Evolutionary conservation across 2,888 invertebrate genomes (phyloP), one percentile per base, ranked within the genome.

Genomic region (Drosophila rellima): DNA sequence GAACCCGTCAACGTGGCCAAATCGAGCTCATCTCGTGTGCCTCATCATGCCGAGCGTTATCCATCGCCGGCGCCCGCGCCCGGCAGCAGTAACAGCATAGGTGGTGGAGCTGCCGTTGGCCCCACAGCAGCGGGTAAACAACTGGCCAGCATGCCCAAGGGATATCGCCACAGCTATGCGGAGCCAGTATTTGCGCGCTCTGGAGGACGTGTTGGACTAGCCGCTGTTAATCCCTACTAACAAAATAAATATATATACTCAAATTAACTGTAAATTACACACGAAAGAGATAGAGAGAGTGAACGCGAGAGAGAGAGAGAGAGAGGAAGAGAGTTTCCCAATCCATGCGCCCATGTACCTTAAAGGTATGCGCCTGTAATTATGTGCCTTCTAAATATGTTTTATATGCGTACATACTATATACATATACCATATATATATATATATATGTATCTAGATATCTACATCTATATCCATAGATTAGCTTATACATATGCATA

Each of bases 121-220:
- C 71, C 70, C 45, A 64, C 76, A 13, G 70, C 78, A 0, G 71
- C 84, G 15, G 78, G 85, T 23, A 93, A 93, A 57, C 90, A 89
- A 29, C 78, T 93, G 15, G 80, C 91, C 33, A 92, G 89, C 80
- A 82, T 92, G 77, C 87, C 90, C 35, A 93, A 93, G 77, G 93
- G 93, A 40, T 92, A 92, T 76, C 90, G 93, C 6, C 93, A 93
- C 66, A 93, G 93, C 74, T 93, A 93, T 70, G 93, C 92, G 33
- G 93, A 93, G 70, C 92, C 92, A 26, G 92, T 91, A 8, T 92
- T 92, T 47, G 89, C 91, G 8, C 81, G 92, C 44, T 82, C 91
- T 56, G 92, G 92, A 18, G 92, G 93, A 20, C 90, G 93, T 2
- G 93, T 93, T 6, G 93, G 93, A 17, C 81, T 93, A 23, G 93